Evolutionary conservation across 2,797 vertebrate species (phyloP).

Genomic region (Sebastes variabilis): DNA sequence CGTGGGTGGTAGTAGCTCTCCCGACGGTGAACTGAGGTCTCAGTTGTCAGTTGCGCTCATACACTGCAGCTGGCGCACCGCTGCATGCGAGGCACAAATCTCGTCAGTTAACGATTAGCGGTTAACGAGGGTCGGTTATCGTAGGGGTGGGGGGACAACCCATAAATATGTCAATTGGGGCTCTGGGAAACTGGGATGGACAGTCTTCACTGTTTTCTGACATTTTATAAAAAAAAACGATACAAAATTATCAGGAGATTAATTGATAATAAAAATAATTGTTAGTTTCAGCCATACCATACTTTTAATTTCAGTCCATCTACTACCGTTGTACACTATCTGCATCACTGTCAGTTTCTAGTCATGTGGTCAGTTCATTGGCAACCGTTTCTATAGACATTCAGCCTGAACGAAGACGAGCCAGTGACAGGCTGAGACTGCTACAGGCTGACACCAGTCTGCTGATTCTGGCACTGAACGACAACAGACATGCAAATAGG

Average conservation of each 20-base stretch:
- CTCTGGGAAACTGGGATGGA: neutral
- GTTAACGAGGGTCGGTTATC: no score
- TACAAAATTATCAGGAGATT: neutral
- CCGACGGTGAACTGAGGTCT: no score
- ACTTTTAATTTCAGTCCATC: neutral
- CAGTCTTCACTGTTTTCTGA: neutral
- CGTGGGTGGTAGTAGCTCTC: no score
- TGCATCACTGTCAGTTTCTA: neutral
- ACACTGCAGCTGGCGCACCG: no score
- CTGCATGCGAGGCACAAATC: no score
- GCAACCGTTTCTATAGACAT: neutral
- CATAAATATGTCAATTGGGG: neutral
- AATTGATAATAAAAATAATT: neutral
- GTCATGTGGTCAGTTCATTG: conserved; percentile 19
- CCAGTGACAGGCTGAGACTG: conserved; percentile 53
- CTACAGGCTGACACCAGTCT: conserved; percentile 67
- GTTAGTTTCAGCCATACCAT: neutral
- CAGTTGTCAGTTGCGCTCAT: no score
- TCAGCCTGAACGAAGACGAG: conserved; percentile 23
- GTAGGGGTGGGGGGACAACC: rapidly evolving
- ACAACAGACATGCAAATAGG: conserved; percentile 22
- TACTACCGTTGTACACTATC: neutral
- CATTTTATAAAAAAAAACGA: neutral
- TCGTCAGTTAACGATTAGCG: no score
- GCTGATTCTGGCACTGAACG: conserved; percentile 19